A percentile compares a stretch with the other conserved stretches of the same genome.
phyloP scores from a whole-genome alignment of 1,140 invertebrate species.

The Drosophila kepulauana region DNA sequence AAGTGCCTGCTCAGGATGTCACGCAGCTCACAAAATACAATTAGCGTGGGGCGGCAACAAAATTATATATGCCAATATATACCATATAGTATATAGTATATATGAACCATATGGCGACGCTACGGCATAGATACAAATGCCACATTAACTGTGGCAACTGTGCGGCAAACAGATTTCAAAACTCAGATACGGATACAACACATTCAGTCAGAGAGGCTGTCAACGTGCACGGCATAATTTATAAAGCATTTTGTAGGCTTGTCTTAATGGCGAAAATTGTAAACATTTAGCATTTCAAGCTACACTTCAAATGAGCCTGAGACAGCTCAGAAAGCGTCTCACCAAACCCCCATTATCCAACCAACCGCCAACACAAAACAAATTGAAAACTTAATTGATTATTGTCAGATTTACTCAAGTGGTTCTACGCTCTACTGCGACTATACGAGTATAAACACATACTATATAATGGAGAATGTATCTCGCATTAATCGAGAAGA shows the following conservation, averaged over 20 bases:
- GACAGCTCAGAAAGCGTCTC: not conserved
- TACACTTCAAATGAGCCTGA: constrained; percentile 48
- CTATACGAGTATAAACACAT: too few species aligned
- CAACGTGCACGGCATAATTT: constrained; percentile 75
- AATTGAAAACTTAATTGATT: constrained; percentile 66
- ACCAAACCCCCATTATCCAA: constrained; percentile 40
- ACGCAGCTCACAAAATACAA: not conserved
- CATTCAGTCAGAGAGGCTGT: constrained; percentile 27
- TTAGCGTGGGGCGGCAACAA: constrained; percentile 1
- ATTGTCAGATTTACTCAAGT: constrained; percentile 49
- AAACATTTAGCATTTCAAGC: constrained; percentile 72
- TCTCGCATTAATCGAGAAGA: constrained; percentile 32
- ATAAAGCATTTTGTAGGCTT: constrained; percentile 75
- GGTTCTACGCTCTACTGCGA: not conserved
- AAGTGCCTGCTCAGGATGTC: constrained; percentile 28
- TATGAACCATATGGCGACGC: constrained; percentile 4
- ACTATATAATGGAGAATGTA: constrained; percentile 39
- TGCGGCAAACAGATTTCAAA: constrained; percentile 36
- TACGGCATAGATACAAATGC: constrained; percentile 3
- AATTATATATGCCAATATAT: not conserved
- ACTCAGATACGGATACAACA: constrained; percentile 14
- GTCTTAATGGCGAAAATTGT: constrained; percentile 76
- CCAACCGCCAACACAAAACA: constrained; percentile 48
- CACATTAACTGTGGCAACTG: too few species aligned
- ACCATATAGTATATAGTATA: constrained; percentile 17